Conservation (phyloP, 37 sponge, comb jelly and placozoan genomes). For the Diacarnus erythraeanus region DNA sequence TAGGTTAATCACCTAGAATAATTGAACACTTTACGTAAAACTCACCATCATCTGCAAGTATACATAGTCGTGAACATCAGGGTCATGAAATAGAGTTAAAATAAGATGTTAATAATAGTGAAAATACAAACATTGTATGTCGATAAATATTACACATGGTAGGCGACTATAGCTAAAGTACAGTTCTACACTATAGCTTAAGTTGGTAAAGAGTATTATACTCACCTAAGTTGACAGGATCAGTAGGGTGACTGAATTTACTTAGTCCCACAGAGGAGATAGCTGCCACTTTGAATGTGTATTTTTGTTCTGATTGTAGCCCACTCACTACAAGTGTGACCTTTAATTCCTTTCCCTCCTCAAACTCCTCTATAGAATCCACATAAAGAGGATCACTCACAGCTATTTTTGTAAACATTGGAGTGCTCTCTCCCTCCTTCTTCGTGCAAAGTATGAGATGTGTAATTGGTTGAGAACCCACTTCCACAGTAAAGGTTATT, state of each 20-base stretch:
- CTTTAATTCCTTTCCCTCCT: not conserved
- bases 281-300: not conserved
- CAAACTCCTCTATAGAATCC: not conserved
- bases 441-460: not conserved
- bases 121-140: no score
- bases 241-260: not conserved
- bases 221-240: not conserved
- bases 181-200: no score
- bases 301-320: not conserved
- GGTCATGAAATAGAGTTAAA: no score
- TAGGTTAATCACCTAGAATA: not conserved
- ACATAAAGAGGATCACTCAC: not conserved
- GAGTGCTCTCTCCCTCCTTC: not conserved
- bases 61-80: no score
- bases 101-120: no score
- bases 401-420: no score
- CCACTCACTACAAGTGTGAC: not conserved
- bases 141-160: no score
- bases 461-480: not conserved
- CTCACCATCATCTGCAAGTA: not conserved
- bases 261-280: not conserved
- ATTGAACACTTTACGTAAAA: not conserved
- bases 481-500: not conserved
- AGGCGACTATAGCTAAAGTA: no score
- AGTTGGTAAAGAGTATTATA: no score